phyloP scores from a whole-genome alignment of 1,140 invertebrate genomes.

The Carposina sasakii region DNA sequence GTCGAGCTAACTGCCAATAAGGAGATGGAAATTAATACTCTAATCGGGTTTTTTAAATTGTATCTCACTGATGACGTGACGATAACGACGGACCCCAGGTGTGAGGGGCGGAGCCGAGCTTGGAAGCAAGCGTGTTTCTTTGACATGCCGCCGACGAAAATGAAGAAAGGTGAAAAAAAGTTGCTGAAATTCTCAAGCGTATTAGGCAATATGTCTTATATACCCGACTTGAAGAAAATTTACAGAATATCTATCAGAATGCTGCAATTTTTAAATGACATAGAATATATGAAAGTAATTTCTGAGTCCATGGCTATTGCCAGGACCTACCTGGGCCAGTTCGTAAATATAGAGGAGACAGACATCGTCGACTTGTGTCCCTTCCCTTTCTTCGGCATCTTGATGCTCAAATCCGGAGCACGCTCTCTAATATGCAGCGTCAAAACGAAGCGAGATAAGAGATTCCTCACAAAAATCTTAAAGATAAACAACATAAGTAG shows the following conservation, averaged over 20 bases:
- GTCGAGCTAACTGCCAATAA: background rate
- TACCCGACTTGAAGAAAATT: no score
- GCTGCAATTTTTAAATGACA: background rate
- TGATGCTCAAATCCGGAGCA: conserved; percentile 31
- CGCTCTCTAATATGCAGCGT: conserved; percentile 28
- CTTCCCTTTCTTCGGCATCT: conserved; percentile 42
- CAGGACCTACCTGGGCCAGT: background rate
- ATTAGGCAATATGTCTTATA: no score
- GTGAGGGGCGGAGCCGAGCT: conserved; percentile 68
- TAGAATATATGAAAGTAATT: background rate
- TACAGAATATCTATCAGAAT: background rate
- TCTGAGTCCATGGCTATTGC: background rate
- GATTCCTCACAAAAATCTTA: background rate
- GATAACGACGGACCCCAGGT: conserved; percentile 56
- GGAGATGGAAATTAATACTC: conserved; percentile 66
- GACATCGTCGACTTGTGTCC: conserved; percentile 29
- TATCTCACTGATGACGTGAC: conserved; percentile 75
- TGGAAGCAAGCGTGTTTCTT: conserved; percentile 80
- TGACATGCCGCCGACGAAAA: no score
- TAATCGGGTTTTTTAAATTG: conserved; percentile 80
- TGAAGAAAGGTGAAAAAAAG: no score
- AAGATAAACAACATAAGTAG: background rate
- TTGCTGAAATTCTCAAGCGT: no score
- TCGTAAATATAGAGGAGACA: background rate
- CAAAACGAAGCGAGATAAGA: background rate